These are phyloP conservation scores for Drosophila punjabiensis DNA, from an alignment of 1,140 invertebrate genomes.

Conservation along the genomic window DNA sequence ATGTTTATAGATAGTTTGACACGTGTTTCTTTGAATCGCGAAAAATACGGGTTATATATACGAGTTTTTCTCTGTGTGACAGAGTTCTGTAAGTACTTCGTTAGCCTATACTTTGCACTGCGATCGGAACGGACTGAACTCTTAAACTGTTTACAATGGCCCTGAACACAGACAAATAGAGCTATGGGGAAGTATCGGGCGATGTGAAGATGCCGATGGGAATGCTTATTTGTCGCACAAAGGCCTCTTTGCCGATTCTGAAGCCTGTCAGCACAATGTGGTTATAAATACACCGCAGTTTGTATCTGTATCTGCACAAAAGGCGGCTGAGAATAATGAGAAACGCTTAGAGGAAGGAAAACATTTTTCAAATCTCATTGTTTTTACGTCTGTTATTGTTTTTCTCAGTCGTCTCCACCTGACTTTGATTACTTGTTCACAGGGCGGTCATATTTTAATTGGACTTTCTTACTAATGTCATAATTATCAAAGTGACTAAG, in stretches of 20 bases:
- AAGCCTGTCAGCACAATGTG: conserved; percentile 52
- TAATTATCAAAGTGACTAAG: conserved; percentile 36
- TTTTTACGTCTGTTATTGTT: conserved; percentile 32
- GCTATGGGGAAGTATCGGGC: conserved; percentile 51
- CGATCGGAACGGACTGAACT: conserved; percentile 40
- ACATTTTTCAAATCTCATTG: conserved; percentile 47
- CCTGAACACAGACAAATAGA: conserved; percentile 50
- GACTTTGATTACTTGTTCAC: neutral
- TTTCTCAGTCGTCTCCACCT: neutral
- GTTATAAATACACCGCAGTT: conserved; percentile 25
- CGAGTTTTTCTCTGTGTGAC: conserved; percentile 17
- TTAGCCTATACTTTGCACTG: conserved; percentile 50
- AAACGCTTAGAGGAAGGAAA: conserved; percentile 38
- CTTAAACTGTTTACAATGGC: conserved; percentile 76
- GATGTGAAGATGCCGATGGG: conserved; percentile 10
- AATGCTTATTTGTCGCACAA: conserved; percentile 51
- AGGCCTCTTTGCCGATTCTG: conserved; percentile 54
- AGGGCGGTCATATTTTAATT: neutral
- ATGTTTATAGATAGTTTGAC: neutral
- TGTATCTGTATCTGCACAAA: conserved; percentile 31
- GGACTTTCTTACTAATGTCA: neutral
- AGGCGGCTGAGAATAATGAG: conserved; percentile 49
- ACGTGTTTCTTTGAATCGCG: too few species aligned
- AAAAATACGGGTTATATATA: neutral
- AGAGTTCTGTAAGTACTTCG: conserved; percentile 12